Base-by-base conservation (phyloP, 1,140 invertebrate species). In the Physella acuta region DNA sequence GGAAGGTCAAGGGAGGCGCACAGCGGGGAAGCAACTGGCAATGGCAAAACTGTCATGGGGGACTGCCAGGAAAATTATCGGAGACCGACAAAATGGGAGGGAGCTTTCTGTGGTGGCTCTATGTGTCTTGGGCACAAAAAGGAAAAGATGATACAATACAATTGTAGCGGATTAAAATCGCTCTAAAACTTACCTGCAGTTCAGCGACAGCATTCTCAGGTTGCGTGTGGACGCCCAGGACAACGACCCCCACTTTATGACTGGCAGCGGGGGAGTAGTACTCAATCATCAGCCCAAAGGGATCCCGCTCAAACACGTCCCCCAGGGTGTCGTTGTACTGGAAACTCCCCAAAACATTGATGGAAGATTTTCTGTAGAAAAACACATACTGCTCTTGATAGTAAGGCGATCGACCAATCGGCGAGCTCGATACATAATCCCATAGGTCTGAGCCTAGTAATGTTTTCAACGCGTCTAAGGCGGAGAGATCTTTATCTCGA, bases 371-470 rank as follows among this genome's bases (percentile, higher is more conserved):
- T 16, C 24, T 28, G 24, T 60, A 60, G 58, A 31, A 60, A 60
- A 31, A 60, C 4, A 34, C 58, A 34, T 60, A 60, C 24, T 60
- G 58, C 33, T 60, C 58, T 24, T 60, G 28, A n/a, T n/a, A n/a
- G 61, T 63, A 63, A 4, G n/a, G 3, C 20, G 34, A 5, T n/a
- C 61, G 5, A 8, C 61, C 61, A 14, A 63, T 14, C 3, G 24
- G 61, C 4, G 5, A 33, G 33, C 61, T 63, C 3, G n/a, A 5
- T 16, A 63, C 61, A 17, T 30, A 63, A 44, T 33, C 61, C 37
- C 34, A 44, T n/a, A 16, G 34, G 3, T n/a, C 28, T 37, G n/a
- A 11, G 28, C 20, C 33, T 14, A 63, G 28, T 14, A 17, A 14
- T 8, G 5, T 5, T 28, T 33, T 30, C 33, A 63, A 28, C 5